A percentile compares a stretch with the other conserved stretches of the same genome.
These are phyloP conservation scores for Mesaphorura yosii DNA, from an alignment of 1,140 invertebrate species.

Conservation along the genomic window DNA sequence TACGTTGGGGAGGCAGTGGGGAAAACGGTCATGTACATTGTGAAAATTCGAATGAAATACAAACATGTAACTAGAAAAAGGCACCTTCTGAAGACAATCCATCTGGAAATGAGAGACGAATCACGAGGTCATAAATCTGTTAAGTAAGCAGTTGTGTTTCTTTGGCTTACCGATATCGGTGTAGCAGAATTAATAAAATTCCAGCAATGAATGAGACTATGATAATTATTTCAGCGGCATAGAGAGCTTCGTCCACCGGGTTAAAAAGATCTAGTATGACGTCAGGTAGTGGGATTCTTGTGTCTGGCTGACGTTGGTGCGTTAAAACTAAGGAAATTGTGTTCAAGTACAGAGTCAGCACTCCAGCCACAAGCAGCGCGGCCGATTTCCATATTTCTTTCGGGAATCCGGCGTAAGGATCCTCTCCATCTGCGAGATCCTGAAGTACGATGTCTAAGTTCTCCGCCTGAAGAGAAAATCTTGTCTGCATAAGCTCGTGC, in stretches of 20 bases:
- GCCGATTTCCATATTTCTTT: constrained; percentile 60
- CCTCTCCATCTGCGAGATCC: constrained; percentile 1
- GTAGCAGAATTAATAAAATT: constrained; percentile 16
- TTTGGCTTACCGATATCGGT: constrained; percentile 16
- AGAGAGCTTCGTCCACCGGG: constrained; percentile 56
- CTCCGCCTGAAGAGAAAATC: neutral
- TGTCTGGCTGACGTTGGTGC: constrained; percentile 71
- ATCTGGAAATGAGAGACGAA: constrained; percentile 42
- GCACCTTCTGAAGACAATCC: constrained; percentile 67
- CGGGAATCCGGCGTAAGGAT: constrained; percentile 40
- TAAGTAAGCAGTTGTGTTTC: neutral
- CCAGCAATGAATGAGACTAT: constrained; percentile 61
- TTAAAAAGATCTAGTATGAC: constrained; percentile 60
- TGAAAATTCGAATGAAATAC: constrained; percentile 74
- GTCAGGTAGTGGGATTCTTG: constrained; percentile 56
- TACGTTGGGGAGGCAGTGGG: constrained; percentile 59
- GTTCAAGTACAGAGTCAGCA: constrained; percentile 50
- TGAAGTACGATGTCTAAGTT: neutral
- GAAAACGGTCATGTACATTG: constrained; percentile 69
- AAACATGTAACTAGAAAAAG: constrained; percentile 69
- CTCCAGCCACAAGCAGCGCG: constrained; percentile 47
- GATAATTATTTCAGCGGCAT: constrained; percentile 74
- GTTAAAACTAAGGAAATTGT: constrained; percentile 63
- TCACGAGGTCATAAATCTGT: neutral
- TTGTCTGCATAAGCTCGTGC: neutral